Base-by-base conservation (phyloP, 1,140 invertebrate genomes). In the Diachasmimorpha longicaudata region DNA sequence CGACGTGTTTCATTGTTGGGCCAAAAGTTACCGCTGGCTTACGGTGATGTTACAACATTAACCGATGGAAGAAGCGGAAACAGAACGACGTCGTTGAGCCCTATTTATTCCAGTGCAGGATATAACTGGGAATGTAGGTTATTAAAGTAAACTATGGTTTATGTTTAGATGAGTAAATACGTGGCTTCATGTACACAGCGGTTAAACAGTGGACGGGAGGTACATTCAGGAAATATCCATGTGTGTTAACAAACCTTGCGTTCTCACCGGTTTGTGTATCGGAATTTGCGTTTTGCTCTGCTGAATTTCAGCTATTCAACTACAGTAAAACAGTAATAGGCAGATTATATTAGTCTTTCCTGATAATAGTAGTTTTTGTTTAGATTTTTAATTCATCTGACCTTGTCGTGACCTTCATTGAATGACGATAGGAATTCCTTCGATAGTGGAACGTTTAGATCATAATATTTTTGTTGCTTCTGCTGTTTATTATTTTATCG, bases 141-240 rank as follows among this genome's bases (percentile, higher is more conserved):
- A 82, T 81, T 79, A 79, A 82, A 80, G 80, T 78, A 78, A 77
- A 78, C 76, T 78, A 75, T 75, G 80, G 81, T 83, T 82, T 83
- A 81, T 70, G 69, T 77, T 42, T 58, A 23, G 36, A 58, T 23
- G 25, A 23, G 74, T 52, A 78, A 58, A 78, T 75, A 74, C 58
- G 21, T 63, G 9, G 1, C 23, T 4, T 74, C 46, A 70, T 79
- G 72, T 71, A 78, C 78, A 73, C 52, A 55, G 68, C 70, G 74
- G 78, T 80, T 80, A 74, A 76, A 79, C 48, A 67, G 42, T 71
- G 52, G 70, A 69, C 48, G 39, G 10, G 58, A 13, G 19, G 48
- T 21, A 8, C n/a, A 21, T 55, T 16, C 46, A 58, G n/a, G 68
- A 70, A 37, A 66, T n/a, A 21, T 42, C 23, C 36, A 25, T 19